Evolutionary conservation across 2,797 vertebrate genomes (phyloP).

Genomic region (Falco cherrug): DNA sequence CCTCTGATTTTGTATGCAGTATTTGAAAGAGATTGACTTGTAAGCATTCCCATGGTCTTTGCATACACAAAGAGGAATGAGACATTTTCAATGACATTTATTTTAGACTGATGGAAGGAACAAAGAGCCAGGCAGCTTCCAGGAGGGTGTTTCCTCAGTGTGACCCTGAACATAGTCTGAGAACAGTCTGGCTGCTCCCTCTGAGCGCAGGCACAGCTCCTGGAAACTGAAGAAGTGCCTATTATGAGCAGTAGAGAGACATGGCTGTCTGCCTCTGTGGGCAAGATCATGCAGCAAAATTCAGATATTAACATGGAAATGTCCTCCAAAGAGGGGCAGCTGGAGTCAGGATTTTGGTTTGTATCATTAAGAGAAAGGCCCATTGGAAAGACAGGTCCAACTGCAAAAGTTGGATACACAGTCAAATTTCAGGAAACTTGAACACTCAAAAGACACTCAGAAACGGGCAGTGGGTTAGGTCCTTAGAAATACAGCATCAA

Average conservation of each 20-base stretch:
- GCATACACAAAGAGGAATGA: not conserved
- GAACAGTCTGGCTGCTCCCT: slow-evolving; percentile 5
- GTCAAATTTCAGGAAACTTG: not conserved
- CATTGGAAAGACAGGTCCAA: not conserved
- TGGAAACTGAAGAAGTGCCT: not conserved
- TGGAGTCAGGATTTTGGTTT: not conserved
- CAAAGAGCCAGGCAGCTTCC: slow-evolving; percentile 26
- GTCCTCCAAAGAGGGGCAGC: not conserved
- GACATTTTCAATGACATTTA: slow-evolving; percentile 16
- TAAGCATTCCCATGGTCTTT: slow-evolving; percentile 4
- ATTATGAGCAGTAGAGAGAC: not conserved
- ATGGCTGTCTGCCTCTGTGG: not conserved
- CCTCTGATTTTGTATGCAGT: not conserved
- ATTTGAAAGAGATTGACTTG: slow-evolving; percentile 25
- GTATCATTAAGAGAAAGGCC: not conserved
- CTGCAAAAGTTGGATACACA: not conserved
- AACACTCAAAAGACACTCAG: not conserved
- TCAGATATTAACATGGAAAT: not conserved
- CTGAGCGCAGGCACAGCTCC: not conserved
- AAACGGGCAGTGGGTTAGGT: not conserved
- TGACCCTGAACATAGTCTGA: not conserved
- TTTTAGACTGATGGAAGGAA: slow-evolving; percentile 19
- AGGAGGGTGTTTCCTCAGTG: slow-evolving; percentile 8
- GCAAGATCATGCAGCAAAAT: not conserved
- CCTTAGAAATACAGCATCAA: not conserved